A percentile compares a stretch with the other conserved stretches of the same genome.
These are phyloP conservation scores for Thamnaconus septentrionalis DNA, from an alignment of 2,113 vertebrate species.

Conservation along the genomic window DNA sequence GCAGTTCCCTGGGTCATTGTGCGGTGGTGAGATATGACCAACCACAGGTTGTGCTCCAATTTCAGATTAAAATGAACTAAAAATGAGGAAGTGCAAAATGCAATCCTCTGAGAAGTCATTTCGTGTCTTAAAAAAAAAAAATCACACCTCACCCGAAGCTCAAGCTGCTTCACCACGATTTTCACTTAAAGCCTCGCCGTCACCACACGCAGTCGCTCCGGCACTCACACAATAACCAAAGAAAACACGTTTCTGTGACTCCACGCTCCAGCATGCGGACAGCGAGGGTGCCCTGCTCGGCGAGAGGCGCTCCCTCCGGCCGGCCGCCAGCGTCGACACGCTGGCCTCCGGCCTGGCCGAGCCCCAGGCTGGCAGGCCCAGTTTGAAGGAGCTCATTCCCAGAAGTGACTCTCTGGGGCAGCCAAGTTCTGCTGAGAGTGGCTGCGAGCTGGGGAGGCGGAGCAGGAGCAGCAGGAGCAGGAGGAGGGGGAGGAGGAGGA, in stretches of 20 bases:
- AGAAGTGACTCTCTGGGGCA: constrained; percentile 72
- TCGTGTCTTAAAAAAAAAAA: constrained; percentile 15
- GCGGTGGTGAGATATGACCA: constrained; percentile 53
- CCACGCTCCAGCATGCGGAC: constrained; percentile 84
- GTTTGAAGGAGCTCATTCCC: constrained; percentile 62
- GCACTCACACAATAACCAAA: constrained; percentile 58
- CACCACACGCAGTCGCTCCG: constrained; percentile 33
- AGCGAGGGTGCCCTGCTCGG: constrained; percentile 83
- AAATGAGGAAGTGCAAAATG: constrained; percentile 9
- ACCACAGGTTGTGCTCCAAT: constrained; percentile 28
- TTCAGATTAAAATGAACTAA: constrained; percentile 8
- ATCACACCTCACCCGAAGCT: constrained; percentile 50
- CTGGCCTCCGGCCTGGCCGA: constrained; percentile 63
- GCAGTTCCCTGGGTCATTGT: constrained; percentile 18
- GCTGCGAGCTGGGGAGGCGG: constrained; percentile 60
- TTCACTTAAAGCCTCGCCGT: constrained; percentile 41
- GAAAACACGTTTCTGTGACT: constrained; percentile 65
- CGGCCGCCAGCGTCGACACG: constrained; percentile 55
- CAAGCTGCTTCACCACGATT: constrained; percentile 40
- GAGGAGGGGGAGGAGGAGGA: constrained; percentile 52
- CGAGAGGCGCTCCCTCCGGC: constrained; percentile 67
- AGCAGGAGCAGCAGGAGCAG: constrained; percentile 58
- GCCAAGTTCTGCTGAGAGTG: constrained; percentile 56
- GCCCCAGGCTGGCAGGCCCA: constrained; percentile 64
- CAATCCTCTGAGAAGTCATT: constrained; percentile 30